Conservation (phyloP, 2,888 invertebrate species). For the Drosophila recens region DNA sequence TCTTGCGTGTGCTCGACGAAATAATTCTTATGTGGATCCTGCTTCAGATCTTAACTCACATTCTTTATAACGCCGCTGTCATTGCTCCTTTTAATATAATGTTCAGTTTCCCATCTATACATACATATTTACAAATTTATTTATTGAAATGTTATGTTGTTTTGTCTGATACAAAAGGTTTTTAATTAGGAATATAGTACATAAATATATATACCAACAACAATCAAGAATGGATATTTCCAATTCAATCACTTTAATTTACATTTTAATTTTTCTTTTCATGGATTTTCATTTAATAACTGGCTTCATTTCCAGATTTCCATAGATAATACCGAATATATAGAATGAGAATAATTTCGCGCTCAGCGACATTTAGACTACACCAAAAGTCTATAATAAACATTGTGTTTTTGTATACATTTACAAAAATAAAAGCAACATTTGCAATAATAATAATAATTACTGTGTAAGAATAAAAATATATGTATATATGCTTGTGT, state of each 20-base stretch:
- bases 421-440: slow-evolving; percentile 70
- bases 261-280: slow-evolving; percentile 54
- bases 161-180: slow-evolving; percentile 68
- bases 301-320: slow-evolving; percentile 54
- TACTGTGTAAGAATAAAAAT: slow-evolving; percentile 60
- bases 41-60: too few species aligned
- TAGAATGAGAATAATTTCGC: slow-evolving; percentile 59
- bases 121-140: slow-evolving; percentile 78
- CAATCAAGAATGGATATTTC: slow-evolving; percentile 52
- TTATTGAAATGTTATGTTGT: slow-evolving; percentile 54
- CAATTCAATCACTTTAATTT: slow-evolving; percentile 58
- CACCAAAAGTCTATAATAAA: slow-evolving; percentile 47
- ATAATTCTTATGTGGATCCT: too few species aligned
- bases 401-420: slow-evolving; percentile 64
- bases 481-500: slow-evolving; percentile 20
- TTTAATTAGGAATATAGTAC: slow-evolving; percentile 55
- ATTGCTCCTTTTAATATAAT: neutral
- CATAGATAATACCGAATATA: slow-evolving; percentile 68
- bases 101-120: slow-evolving; percentile 25
- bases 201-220: slow-evolving; percentile 69
- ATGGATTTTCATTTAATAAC: slow-evolving; percentile 53
- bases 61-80: too few species aligned
- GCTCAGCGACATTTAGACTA: slow-evolving; percentile 46
- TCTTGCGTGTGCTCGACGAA: too few species aligned
- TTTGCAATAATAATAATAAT: slow-evolving; percentile 64